These are phyloP conservation scores for Xylocampa areola DNA, from an alignment of 2,888 invertebrate species.

Conservation along the genomic window DNA sequence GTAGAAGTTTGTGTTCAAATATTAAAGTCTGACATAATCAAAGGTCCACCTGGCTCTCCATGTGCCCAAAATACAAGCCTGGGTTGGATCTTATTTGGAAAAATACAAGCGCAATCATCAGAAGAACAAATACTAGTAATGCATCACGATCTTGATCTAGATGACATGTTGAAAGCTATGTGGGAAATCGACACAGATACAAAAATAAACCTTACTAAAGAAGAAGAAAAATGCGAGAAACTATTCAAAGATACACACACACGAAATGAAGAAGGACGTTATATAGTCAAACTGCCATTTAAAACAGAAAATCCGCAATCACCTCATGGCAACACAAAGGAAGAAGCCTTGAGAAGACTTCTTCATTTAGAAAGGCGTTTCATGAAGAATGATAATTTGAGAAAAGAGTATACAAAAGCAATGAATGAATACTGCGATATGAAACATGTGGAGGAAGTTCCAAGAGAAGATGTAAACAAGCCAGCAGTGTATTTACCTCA, in stretches of 20 bases:
- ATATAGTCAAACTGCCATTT: no score
- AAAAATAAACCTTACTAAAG: neutral
- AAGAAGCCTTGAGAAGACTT: conserved; percentile 1
- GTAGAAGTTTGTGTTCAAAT: conserved; percentile 47
- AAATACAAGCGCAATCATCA: conserved; percentile 20
- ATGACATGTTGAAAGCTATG: conserved; percentile 3
- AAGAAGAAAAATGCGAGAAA: no score
- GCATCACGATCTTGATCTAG: conserved; percentile 1
- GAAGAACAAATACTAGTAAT: conserved; percentile 15
- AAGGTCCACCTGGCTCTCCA: no score
- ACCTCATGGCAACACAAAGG: neutral
- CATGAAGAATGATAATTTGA: neutral
- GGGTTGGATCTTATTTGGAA: no score
- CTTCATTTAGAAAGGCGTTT: conserved; percentile 6
- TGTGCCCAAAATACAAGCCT: no score
- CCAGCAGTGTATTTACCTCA: conserved; percentile 7
- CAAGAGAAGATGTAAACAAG: conserved; percentile 3
- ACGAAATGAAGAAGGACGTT: conserved; percentile 3
- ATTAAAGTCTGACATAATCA: conserved; percentile 42
- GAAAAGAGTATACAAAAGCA: conserved; percentile 5
- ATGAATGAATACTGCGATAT: conserved; percentile 8
- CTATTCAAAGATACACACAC: neutral
- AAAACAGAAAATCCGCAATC: conserved; percentile 1
- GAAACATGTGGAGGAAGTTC: conserved; percentile 6
- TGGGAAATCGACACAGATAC: conserved; percentile 8